Percentiles rank a stretch among this genome's conserved stretches.
Evolutionary conservation across 2,888 invertebrate genomes (phyloP).

Genomic region (Quadroppia sp.): DNA sequence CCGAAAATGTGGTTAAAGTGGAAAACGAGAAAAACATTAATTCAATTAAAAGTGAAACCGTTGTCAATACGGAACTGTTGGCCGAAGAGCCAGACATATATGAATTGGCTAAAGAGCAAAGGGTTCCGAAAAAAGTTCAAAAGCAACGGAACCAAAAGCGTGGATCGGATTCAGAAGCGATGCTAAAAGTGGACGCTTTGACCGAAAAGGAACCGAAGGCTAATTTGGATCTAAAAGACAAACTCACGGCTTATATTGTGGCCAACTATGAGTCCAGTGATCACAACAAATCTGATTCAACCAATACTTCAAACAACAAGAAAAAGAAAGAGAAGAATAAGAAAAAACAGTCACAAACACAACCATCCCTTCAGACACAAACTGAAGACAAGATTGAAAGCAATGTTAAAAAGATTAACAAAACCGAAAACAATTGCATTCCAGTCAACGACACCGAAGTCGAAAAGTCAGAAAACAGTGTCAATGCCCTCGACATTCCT

Average conservation of each 20-base stretch:
- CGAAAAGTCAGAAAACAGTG: neutral
- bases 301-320: constrained; percentile 11
- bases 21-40: constrained; percentile 6
- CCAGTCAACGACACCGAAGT: neutral
- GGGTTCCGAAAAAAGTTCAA: neutral
- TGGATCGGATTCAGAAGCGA: neutral
- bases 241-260: constrained; percentile 26
- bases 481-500: constrained; percentile 13
- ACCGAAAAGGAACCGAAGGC: neutral
- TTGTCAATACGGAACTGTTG: constrained; percentile 7
- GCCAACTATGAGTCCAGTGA: constrained; percentile 16
- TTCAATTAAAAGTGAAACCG: constrained; percentile 19
- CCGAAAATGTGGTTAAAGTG: constrained; percentile 5
- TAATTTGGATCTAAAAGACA: neutral
- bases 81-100: constrained; percentile 39
- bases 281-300: neutral
- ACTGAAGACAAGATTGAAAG: constrained; percentile 11
- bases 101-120: constrained; percentile 28
- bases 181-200: neutral
- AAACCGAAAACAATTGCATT: neutral
- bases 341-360: constrained; percentile 8
- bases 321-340: constrained; percentile 31
- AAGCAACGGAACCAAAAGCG: constrained; percentile 16
- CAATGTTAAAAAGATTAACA: neutral
- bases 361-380: no score